These are phyloP conservation scores for Eremobia ochroleuca DNA, from an alignment of 2,888 invertebrate genomes.

Conservation along the genomic window DNA sequence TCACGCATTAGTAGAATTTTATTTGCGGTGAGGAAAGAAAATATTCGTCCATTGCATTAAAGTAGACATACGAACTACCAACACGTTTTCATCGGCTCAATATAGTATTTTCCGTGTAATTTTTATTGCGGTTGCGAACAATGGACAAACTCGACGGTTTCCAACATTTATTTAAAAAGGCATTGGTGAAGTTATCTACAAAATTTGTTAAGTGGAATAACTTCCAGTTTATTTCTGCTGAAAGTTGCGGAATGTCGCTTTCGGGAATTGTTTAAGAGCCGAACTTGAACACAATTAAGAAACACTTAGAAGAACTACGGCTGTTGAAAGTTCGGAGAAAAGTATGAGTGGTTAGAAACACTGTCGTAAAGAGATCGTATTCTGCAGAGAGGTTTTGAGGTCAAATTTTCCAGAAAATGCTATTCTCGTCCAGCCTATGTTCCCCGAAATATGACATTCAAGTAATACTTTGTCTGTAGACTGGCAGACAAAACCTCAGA, in stretches of 20 bases:
- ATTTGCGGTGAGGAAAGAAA: background rate
- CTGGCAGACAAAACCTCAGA: constrained; percentile 35
- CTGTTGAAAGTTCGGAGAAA: constrained; percentile 62
- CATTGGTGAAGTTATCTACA: constrained; percentile 70
- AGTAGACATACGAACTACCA: background rate
- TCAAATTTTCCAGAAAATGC: constrained; percentile 46
- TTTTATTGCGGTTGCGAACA: constrained; percentile 45
- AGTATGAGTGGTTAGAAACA: constrained; percentile 66
- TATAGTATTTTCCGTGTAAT: constrained; percentile 24
- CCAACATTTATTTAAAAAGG: constrained; percentile 66
- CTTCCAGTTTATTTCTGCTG: constrained; percentile 70
- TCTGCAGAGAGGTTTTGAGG: constrained; percentile 39
- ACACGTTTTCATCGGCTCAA: constrained; percentile 6
- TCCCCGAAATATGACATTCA: constrained; percentile 44
- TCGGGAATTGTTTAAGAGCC: constrained; percentile 72
- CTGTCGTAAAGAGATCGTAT: constrained; percentile 51
- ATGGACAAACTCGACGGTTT: constrained; percentile 45
- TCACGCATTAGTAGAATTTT: background rate
- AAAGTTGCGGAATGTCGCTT: constrained; percentile 74
- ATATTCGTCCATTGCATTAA: background rate
- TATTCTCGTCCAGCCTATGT: constrained; percentile 32
- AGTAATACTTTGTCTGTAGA: constrained; percentile 44
- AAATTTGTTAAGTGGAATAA: constrained; percentile 74
- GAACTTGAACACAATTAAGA: constrained; percentile 74
- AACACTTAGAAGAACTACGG: constrained; percentile 72